phyloP scores from a whole-genome alignment of 2,113 vertebrate genomes.

The Lethenteron reissneri region DNA sequence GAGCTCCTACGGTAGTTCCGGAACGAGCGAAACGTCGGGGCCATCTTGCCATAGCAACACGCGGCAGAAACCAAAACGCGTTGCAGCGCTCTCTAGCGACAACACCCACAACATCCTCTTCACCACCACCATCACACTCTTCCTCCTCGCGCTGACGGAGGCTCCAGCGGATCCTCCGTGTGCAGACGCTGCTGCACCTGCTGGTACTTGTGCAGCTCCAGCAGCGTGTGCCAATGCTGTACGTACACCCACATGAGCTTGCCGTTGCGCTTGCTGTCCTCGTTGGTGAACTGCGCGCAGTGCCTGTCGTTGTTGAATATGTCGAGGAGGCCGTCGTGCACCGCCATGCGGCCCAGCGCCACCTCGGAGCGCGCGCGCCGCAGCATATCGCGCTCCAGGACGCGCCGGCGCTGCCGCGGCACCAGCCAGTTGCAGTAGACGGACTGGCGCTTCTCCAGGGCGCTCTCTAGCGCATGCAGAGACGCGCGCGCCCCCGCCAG shows the following conservation, averaged over 20 bases:
- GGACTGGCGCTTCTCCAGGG: conserved; percentile 47
- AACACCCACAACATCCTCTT: too few relatives aligned
- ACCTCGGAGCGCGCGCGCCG: conserved; percentile 36
- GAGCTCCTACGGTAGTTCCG: too few relatives aligned
- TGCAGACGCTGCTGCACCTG: neutral
- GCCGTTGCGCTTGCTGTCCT: conserved; percentile 50
- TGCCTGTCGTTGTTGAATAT: conserved; percentile 70
- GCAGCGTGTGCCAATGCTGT: conserved; percentile 55
- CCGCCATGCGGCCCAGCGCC: conserved; percentile 32
- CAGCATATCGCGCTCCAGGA: conserved; percentile 67
- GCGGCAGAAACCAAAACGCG: too few relatives aligned
- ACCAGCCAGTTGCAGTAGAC: conserved; percentile 56
- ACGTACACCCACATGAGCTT: conserved; percentile 89
- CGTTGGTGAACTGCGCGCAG: conserved; percentile 49
- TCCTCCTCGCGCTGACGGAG: too few relatives aligned
- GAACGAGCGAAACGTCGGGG: too few relatives aligned
- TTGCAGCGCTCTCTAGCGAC: too few relatives aligned
- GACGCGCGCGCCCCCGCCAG: conserved; percentile 28
- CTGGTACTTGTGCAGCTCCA: conserved; percentile 46
- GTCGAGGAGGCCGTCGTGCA: conserved; percentile 33
- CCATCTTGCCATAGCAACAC: too few relatives aligned
- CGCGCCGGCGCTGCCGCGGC: conserved; percentile 33
- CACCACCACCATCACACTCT: too few relatives aligned
- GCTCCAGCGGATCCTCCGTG: too few relatives aligned
- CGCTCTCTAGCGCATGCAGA: conserved; percentile 42